Percentiles rank a stretch among this genome's conserved stretches.
Evolutionary conservation across 2,888 invertebrate genomes (phyloP).

Genomic region (Lochmaea crataegi): DNA sequence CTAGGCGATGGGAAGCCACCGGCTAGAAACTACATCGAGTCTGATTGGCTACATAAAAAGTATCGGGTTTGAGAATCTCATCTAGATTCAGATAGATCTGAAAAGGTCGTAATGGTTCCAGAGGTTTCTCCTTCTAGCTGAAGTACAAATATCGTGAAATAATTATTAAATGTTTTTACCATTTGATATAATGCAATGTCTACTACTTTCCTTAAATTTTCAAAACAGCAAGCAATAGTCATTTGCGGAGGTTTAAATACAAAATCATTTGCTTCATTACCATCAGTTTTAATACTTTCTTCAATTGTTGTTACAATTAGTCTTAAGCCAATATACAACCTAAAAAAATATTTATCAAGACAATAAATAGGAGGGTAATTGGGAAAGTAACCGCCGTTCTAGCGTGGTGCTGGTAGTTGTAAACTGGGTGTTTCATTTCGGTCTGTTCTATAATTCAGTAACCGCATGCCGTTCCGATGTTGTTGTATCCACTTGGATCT

Average conservation of each 20-base stretch:
- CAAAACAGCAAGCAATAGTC: constrained; percentile 43
- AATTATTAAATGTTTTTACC: constrained; percentile 29
- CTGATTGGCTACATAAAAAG: no score
- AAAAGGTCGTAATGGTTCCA: no score
- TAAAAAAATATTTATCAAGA: constrained; percentile 29
- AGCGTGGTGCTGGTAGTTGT: no score
- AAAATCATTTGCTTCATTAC: constrained; percentile 19
- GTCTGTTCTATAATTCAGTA: no score
- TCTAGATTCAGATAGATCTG: no score
- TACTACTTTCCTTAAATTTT: constrained; percentile 39
- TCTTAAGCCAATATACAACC: constrained; percentile 45
- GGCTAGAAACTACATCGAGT: no score
- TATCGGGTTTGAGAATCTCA: no score
- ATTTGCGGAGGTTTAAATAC: constrained; percentile 40
- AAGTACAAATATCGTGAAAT: constrained; percentile 1
- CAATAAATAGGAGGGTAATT: not conserved
- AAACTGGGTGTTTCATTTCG: no score
- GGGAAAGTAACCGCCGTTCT: not conserved
- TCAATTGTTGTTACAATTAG: constrained; percentile 35
- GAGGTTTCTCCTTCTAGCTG: no score
- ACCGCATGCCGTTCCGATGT: no score
- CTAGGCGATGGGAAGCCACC: no score
- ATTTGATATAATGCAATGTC: constrained; percentile 15
- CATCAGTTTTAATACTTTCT: constrained; percentile 15
- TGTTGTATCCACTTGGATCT: no score